A percentile compares a stretch with the other conserved stretches of the same genome.
Evolutionary conservation across 2,113 vertebrate genomes (phyloP).

Genomic region (Glaucomys volans): DNA sequence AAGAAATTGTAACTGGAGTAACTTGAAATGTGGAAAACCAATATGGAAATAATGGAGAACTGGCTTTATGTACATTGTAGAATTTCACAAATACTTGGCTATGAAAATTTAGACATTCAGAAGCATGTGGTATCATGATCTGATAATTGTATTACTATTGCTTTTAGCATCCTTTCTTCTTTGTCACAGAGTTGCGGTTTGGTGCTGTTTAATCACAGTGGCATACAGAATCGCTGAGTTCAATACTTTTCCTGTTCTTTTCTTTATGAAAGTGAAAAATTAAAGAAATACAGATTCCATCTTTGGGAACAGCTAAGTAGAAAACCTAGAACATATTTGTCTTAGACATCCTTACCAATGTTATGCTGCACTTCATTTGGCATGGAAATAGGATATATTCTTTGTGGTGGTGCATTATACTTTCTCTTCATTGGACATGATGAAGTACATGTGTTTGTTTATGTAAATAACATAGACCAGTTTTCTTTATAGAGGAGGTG

Average conservation of each 20-base stretch:
- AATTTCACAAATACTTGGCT: not conserved
- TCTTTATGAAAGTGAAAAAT: slow-evolving; percentile 43
- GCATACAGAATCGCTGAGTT: slow-evolving; percentile 20
- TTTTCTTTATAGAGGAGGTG: not conserved
- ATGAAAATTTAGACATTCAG: not conserved
- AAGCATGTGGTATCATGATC: not conserved
- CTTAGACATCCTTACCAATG: not conserved
- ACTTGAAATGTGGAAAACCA: slow-evolving; percentile 50
- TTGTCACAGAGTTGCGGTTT: slow-evolving; percentile 39
- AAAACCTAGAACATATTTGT: not conserved
- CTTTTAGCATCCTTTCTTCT: slow-evolving; percentile 18
- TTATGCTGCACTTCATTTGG: not conserved
- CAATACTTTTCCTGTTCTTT: not conserved
- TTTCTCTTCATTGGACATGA: slow-evolving; percentile 20
- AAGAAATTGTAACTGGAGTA: not conserved
- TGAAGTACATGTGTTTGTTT: not conserved
- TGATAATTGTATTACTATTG: not conserved
- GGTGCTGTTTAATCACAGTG: not conserved
- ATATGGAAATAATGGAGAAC: not conserved
- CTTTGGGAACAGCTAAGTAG: slow-evolving; percentile 8
- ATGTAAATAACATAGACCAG: not conserved
- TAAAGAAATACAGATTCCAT: not conserved
- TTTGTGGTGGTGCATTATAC: not conserved
- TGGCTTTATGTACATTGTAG: not conserved
- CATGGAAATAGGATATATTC: not conserved